Evolutionary conservation across 2,113 vertebrate species (phyloP).

Genomic region (Cariama cristata): DNA sequence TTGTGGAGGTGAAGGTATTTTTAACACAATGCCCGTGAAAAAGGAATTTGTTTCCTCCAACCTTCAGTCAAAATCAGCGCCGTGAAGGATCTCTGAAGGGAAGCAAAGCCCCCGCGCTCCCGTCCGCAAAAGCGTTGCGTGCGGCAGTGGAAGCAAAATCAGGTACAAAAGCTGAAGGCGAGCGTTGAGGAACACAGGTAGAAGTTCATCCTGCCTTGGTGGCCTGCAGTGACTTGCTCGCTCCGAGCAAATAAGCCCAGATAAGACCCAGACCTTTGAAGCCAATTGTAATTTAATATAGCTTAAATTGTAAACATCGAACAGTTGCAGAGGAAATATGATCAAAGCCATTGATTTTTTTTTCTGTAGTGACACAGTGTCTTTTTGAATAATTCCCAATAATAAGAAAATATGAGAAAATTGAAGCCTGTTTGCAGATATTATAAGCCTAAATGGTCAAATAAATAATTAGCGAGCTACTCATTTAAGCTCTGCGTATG

Average conservation of each 20-base stretch:
- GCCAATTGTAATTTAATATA: constrained; percentile 49
- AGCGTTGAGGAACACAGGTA: background rate
- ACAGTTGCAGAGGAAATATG: constrained; percentile 31
- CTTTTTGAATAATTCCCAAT: constrained; percentile 47
- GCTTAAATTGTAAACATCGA: constrained; percentile 42
- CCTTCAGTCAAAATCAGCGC: background rate
- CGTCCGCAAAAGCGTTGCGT: background rate
- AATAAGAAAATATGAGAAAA: constrained; percentile 9
- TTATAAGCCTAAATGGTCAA: constrained; percentile 15
- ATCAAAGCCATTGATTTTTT: constrained; percentile 54
- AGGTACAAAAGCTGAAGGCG: background rate
- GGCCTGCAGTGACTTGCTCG: background rate
- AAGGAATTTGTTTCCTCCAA: background rate
- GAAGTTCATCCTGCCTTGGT: background rate
- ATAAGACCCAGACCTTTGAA: constrained; percentile 40
- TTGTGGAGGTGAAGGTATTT: background rate
- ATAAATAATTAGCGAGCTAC: constrained; percentile 29
- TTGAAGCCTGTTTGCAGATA: constrained; percentile 6
- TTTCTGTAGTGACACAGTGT: background rate
- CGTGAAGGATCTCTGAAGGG: background rate
- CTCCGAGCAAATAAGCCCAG: constrained; percentile 21
- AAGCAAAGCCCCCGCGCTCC: background rate
- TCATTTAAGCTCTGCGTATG: background rate
- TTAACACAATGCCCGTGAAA: constrained; percentile 27
- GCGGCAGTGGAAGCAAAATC: background rate